These are phyloP conservation scores for Mormyrus hasselquistii DNA, from an alignment of 2,797 vertebrate species.

Conservation along the genomic window DNA sequence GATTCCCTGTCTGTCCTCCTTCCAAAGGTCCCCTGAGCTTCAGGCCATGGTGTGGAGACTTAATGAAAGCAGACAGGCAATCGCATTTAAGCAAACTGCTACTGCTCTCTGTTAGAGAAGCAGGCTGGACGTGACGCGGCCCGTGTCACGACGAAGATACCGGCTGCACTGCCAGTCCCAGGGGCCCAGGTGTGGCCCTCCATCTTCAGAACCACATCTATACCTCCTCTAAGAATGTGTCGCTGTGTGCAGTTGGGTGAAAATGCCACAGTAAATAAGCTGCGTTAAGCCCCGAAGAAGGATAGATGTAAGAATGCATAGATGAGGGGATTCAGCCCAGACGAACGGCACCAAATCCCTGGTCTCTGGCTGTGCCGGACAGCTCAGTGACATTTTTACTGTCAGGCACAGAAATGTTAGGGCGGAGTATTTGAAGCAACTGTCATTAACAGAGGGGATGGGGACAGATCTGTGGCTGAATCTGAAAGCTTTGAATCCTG, in stretches of 20 bases:
- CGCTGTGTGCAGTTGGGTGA: background rate
- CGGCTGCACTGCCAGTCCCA: conserved; percentile 28
- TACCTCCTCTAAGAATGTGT: background rate
- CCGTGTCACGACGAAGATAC: conserved; percentile 38
- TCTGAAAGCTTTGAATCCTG: background rate
- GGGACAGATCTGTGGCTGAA: background rate
- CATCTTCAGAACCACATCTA: background rate
- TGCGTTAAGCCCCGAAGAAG: background rate
- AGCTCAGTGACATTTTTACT: background rate
- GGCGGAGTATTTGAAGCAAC: background rate
- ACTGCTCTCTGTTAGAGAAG: conserved; percentile 45
- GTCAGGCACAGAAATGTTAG: background rate
- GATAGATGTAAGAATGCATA: background rate
- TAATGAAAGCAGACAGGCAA: conserved; percentile 58
- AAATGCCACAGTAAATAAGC: background rate
- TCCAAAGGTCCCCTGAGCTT: background rate
- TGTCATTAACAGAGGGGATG: background rate
- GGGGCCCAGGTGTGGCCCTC: background rate
- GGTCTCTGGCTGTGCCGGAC: background rate
- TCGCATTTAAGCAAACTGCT: conserved; percentile 41
- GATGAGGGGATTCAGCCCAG: background rate
- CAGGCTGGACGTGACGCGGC: conserved; percentile 37
- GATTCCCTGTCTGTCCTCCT: background rate
- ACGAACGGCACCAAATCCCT: background rate
- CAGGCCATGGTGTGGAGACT: conserved; percentile 40